phyloP scores from a whole-genome alignment of 1,140 invertebrate species.

The Linepithema humile region DNA sequence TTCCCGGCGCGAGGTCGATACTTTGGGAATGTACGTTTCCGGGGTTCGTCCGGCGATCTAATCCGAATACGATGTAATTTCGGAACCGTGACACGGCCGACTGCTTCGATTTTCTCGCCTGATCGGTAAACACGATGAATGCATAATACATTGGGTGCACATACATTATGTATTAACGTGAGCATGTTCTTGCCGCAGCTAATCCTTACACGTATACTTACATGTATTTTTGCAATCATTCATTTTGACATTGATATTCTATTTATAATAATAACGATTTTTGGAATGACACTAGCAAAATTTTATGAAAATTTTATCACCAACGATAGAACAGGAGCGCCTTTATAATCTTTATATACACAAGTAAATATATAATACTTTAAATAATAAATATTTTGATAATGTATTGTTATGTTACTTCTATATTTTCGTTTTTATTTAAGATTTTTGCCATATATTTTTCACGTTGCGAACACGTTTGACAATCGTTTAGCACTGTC shows the following conservation, averaged over 20 bases:
- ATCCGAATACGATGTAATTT: constrained; percentile 41
- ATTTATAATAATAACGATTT: not conserved
- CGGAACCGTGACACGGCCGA: not conserved
- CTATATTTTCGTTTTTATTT: not conserved
- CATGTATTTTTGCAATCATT: not conserved
- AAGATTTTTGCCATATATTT: not conserved
- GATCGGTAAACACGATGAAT: constrained; percentile 28
- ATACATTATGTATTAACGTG: constrained; percentile 10
- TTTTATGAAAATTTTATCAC: not conserved
- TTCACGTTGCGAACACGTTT: not conserved
- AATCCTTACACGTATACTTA: not conserved
- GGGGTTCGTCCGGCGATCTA: constrained; percentile 30
- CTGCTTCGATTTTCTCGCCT: constrained; percentile 11
- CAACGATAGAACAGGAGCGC: not conserved
- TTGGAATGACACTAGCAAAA: not conserved
- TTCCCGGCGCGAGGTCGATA: constrained; percentile 56
- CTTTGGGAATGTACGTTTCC: constrained; percentile 41
- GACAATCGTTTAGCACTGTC: not conserved
- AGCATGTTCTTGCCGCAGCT: not conserved
- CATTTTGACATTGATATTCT: too few relatives aligned
- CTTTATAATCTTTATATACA: not conserved
- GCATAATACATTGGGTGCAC: constrained; percentile 13
- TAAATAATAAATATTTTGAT: not conserved
- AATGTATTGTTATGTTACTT: constrained; percentile 11
- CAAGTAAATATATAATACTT: not conserved